These are phyloP conservation scores for Urosaurus nigricauda DNA, from an alignment of 2,797 vertebrate genomes.

Conservation along the genomic window DNA sequence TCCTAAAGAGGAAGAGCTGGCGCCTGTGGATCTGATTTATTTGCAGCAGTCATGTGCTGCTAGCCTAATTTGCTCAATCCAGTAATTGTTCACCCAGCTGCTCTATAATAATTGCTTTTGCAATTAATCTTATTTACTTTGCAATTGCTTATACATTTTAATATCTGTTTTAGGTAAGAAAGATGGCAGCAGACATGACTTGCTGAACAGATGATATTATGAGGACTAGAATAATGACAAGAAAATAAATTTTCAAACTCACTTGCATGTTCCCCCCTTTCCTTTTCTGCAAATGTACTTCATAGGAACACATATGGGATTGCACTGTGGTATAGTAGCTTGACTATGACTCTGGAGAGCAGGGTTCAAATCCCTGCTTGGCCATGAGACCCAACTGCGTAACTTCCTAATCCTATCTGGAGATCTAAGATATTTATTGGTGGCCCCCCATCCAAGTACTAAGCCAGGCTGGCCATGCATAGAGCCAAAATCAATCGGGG, in stretches of 20 bases:
- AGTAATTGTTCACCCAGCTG: neutral
- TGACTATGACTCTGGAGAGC: too few species aligned
- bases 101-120: constrained; percentile 23
- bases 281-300: too few species aligned
- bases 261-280: neutral
- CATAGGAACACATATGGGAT: neutral
- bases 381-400: too few species aligned
- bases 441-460: too few species aligned
- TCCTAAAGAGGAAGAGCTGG: neutral
- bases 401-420: too few species aligned
- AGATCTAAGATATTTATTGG: too few species aligned
- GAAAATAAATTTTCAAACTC: neutral
- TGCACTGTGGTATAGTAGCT: neutral
- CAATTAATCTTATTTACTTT: neutral
- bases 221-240: neutral
- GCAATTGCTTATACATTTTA: constrained; percentile 35
- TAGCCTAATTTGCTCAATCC: constrained; percentile 2
- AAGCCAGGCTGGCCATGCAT: too few species aligned
- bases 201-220: neutral
- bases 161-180: constrained; percentile 27
- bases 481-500: too few species aligned
- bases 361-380: too few species aligned
- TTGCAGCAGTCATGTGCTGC: neutral
- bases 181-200: neutral
- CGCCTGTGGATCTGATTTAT: neutral